Evolutionary conservation across 2,113 vertebrate genomes (phyloP).

Genomic region (Trinectes maculatus): DNA sequence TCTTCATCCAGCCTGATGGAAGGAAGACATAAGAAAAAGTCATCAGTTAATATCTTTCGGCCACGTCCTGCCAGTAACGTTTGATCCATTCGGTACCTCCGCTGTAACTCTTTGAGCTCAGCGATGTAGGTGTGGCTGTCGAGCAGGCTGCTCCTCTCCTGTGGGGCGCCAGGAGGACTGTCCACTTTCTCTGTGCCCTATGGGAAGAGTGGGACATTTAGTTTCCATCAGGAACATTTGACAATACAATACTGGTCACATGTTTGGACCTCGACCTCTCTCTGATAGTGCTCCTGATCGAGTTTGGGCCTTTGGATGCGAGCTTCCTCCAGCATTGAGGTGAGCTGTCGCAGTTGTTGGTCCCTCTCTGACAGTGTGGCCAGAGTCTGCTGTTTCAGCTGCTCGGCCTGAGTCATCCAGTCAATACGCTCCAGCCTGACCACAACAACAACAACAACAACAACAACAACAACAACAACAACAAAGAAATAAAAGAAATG

Average conservation of each 20-base stretch:
- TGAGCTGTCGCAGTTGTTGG: slow-evolving; percentile 84
- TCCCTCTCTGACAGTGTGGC: slow-evolving; percentile 87
- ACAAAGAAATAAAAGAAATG: background rate
- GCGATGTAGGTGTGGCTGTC: slow-evolving; percentile 73
- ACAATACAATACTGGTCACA: background rate
- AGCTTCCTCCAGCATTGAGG: slow-evolving; percentile 80
- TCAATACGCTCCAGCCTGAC: slow-evolving; percentile 82
- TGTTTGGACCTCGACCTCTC: slow-evolving; percentile 72
- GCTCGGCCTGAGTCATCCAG: slow-evolving; percentile 84
- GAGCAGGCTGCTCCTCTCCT: slow-evolving; percentile 79
- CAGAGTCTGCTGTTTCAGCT: slow-evolving; percentile 88
- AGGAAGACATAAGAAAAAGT: background rate
- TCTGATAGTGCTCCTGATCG: slow-evolving; percentile 76
- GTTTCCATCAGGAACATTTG: no score
- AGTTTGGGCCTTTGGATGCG: slow-evolving; percentile 63
- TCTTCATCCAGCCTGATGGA: slow-evolving; percentile 85
- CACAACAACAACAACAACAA: no score
- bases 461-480: no score
- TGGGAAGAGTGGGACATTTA: background rate
- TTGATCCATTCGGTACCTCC: slow-evolving; percentile 77
- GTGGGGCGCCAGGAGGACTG: slow-evolving; percentile 90
- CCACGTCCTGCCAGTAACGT: background rate
- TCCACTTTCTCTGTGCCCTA: slow-evolving; percentile 82
- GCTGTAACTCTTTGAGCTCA: slow-evolving; percentile 85
- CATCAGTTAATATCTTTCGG: background rate